Evolutionary conservation across 2,888 invertebrate genomes (phyloP), one percentile per base, ranked within the genome.

Genomic region (Drosophila antonietae): DNA sequence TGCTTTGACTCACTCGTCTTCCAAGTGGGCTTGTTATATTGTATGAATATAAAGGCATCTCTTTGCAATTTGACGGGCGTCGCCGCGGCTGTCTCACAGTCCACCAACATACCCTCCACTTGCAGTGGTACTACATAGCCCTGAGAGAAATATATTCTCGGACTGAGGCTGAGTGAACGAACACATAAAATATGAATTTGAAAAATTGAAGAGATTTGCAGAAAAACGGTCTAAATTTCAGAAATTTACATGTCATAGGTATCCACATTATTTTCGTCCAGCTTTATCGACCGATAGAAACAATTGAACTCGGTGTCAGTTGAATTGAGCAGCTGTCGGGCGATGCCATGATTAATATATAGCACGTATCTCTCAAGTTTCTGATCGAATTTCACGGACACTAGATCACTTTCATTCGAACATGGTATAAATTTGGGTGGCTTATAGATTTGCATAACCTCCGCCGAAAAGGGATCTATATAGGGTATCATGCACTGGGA

Each of bases 401-500:
- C 73, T 0, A 86, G 51, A 2, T 84, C 82, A 41, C 73, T 64
- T 49, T 85, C 64, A 39, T 81, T 83, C 0, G 78, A 69, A 46
- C 84, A 84, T 18, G 78, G 65, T 51, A 69, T 51, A 46, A 70
- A 83, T 6, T 9, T 51, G 0, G 15, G 53, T 0, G 81, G 83
- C 1, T 68, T 51, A 10, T 74, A 86, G 1, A 75, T 58, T 39
- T 52, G 7, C 58, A 92, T 93, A 2, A 93, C 93, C 58, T 94
- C 93, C 10, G 80, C 43, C 46, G 94, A 94, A 75, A 94, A 94
- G 4, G 95, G 93, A 81, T 95, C 93, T 68, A 95, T 81, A 64
- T 94, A 94, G n/a, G 94, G 93, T 88, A 95, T 95, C 80, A 93
- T 94, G 83, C 95, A 95, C 80, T 93, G 94, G 18, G 94, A 90